A percentile compares a stretch with the other conserved stretches of the same genome.
Evolutionary conservation across 2,888 invertebrate genomes (phyloP).

Genomic region (Hyposoter dolosus): DNA sequence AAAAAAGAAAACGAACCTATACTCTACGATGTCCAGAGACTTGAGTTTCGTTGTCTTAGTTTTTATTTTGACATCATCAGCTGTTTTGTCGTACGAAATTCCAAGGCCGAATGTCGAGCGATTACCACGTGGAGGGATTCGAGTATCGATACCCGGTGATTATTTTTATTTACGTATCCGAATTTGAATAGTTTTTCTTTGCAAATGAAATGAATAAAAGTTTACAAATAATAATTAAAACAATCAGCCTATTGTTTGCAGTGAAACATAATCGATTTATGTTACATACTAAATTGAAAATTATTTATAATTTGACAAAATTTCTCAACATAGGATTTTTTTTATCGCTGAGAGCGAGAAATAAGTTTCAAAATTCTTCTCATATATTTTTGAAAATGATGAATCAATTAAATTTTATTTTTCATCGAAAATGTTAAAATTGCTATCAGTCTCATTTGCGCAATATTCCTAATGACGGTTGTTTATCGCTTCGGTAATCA

Average conservation of each 20-base stretch:
- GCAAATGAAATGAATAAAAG: neutral
- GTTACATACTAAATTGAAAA: neutral
- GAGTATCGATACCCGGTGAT: constrained; percentile 83
- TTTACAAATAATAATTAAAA: neutral
- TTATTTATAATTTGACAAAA: neutral
- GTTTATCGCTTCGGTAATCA: constrained; percentile 23
- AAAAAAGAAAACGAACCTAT: neutral
- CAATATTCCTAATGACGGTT: constrained; percentile 16
- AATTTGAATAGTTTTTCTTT: neutral
- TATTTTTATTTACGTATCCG: neutral
- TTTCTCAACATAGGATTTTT: neutral
- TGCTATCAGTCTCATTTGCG: neutral
- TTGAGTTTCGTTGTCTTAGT: constrained; percentile 1
- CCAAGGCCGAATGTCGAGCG: constrained; percentile 81
- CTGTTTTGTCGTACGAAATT: constrained; percentile 73
- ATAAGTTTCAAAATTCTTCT: too few species aligned
- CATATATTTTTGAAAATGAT: neutral
- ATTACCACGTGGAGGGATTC: constrained; percentile 81
- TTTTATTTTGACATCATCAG: constrained; percentile 10
- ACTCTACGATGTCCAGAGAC: neutral
- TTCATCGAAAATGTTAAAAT: neutral
- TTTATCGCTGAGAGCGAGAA: too few species aligned
- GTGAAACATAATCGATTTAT: neutral
- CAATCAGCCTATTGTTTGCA: neutral
- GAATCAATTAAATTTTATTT: neutral